A percentile compares a stretch with the other conserved stretches of the same genome.
Evolutionary conservation across 1,140 invertebrate species (phyloP).

Genomic region (Eufriesea mexicana): DNA sequence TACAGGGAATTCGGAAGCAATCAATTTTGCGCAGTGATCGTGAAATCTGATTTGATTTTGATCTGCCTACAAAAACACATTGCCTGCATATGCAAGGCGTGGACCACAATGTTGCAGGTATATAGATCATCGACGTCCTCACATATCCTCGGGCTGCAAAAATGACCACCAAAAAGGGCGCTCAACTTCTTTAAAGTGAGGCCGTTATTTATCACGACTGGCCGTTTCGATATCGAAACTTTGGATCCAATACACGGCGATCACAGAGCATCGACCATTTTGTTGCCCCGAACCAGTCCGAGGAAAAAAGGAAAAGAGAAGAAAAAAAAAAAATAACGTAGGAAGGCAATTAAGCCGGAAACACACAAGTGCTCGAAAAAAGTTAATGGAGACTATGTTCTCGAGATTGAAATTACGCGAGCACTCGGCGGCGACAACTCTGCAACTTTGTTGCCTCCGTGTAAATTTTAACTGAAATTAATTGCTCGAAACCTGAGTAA

Average conservation of each 20-base stretch:
- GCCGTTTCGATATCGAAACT: slow-evolving; percentile 20
- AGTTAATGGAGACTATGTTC: slow-evolving; percentile 12
- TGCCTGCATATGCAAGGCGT: neutral
- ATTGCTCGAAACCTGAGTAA: neutral
- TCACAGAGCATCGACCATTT: neutral
- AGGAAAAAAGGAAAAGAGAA: neutral
- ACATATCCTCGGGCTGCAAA: neutral
- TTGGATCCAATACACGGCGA: slow-evolving; percentile 9
- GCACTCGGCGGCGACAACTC: neutral
- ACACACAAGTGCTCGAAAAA: neutral
- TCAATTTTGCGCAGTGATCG: neutral
- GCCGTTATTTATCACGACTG: slow-evolving; percentile 14
- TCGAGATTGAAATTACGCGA: slow-evolving; percentile 3
- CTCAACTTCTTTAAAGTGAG: slow-evolving; percentile 16
- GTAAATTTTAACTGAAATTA: neutral
- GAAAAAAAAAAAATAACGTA: neutral
- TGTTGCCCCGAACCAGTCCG: neutral
- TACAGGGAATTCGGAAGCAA: neutral
- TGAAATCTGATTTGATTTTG: neutral
- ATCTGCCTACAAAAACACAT: neutral
- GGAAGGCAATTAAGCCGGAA: slow-evolving; percentile 17
- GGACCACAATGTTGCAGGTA: slow-evolving; percentile 22
- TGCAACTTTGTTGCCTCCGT: slow-evolving; percentile 1
- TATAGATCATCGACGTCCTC: slow-evolving; percentile 20
- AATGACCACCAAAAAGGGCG: slow-evolving; percentile 5